Evolutionary conservation across 92 coral and sea anemone genomes (phyloP), one percentile per base, ranked within the genome.

Genomic region (Porites lobata): DNA sequence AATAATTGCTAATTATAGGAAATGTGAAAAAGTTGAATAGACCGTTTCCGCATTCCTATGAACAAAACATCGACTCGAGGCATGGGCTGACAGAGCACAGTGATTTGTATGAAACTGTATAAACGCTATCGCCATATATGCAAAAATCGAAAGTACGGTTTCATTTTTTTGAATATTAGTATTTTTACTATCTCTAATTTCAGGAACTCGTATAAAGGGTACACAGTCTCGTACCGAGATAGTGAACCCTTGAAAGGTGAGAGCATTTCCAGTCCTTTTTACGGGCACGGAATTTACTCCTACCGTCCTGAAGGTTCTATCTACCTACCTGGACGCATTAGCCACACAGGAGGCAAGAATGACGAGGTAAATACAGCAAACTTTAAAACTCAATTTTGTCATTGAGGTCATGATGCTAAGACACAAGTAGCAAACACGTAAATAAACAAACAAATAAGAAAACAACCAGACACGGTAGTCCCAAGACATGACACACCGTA

Each of bases 231-330:
- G 3, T 77, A 77, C 57, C 72, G 29, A 57, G 72, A 43, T 7
- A 11, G 18, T 7, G 72, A 78, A 57, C 32, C 72, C 9, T 3
- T 7, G 9, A 18, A 18, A 1, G 22, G 3, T 14, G 51, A 13
- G 8, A 12, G 62, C 6, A 22, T 69, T 6, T 20, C 56, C 66
- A 69, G 68, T 68, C 85, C 85, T 13, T 81, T 81, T 69, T 54
- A 81, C 24, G 85, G 85, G 14, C 85, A 66, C 32, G 75, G 85
- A 50, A 53, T 69, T 26, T 81, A 81, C 85, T 53, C 85, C 2
- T 51, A 15, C n/a, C 75, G 77, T 15, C 10, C 85, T 19, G 75
- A 72, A 7, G 69, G 20, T 19, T 22, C 9, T 7, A 81, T 81
- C 17, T 81, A 81, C 77, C 53, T 81, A 54, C 85, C 85, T 54